Evolutionary conservation across 2,113 vertebrate species (phyloP), one percentile per base, ranked within the genome.

Genomic region (Brachirus orientalis): DNA sequence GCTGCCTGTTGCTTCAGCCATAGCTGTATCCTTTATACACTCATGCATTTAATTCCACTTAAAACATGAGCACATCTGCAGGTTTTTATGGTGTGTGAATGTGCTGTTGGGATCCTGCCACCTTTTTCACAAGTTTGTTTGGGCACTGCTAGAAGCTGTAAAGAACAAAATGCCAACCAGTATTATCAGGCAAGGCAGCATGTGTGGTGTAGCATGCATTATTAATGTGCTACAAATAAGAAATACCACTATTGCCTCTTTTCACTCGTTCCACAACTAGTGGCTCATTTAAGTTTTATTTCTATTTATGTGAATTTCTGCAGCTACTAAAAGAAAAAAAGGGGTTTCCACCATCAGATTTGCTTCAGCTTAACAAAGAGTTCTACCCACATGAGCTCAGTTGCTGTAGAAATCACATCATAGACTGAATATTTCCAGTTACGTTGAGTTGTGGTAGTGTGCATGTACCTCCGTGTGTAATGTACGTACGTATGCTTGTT

Each of bases 171-270:
- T 79, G 81, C 70, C 72, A 48, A 72, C 58, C 51, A 69, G 71
- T 80, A 66, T 88, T 83, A 90, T 90, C 84, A 70, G 83, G 77
- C 55, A 7, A 53, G 57, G 66, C 82, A 65, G 67, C 80, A 57
- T 84, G 79, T 72, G 85, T 82, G 74, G 77, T 70, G 69, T 68
- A 77, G 20, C 89, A 87, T 91, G 83, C 80, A 91, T 91, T 90
- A 91, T 91, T 89, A 89, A 90, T 87, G 80, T 54, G 47, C 73
- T 72, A 83, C 86, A 89, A 90, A 90, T 87, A 89, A 89, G 72
- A 91, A 86, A 80, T 84, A 82, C 71, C 61, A 82, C 56, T 65
- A 52, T 62, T 78, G 54, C 74, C 48, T 75, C 61, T 50, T 19
- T 43, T 56, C 56, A 72, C 72, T 58, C 55, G 38, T 78, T 54